phyloP scores from a whole-genome alignment of 2,113 vertebrate genomes.

The Tinamus guttatus region DNA sequence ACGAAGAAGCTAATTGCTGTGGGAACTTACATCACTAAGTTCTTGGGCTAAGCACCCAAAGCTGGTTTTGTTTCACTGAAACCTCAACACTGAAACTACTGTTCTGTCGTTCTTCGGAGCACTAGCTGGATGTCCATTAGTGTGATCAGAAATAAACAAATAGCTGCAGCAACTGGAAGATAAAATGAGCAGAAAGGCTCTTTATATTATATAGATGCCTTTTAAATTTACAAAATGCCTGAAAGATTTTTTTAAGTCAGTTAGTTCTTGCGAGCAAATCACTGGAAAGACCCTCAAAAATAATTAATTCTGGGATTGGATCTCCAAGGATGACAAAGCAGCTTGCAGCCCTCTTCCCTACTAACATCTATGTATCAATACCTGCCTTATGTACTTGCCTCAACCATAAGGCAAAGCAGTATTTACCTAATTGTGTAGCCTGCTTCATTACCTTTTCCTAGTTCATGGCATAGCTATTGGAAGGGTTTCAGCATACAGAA shows the following conservation, averaged over 20 bases:
- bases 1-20: conserved; percentile 58
- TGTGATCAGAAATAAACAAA: conserved; percentile 14
- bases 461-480: not conserved
- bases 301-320: not conserved
- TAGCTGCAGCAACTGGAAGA: conserved; percentile 13
- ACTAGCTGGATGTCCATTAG: not conserved
- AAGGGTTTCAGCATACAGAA: not conserved
- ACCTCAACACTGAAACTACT: conserved; percentile 49
- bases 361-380: accelerated
- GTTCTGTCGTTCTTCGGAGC: conserved; percentile 13
- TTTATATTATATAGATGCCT: not conserved
- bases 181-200: conserved; percentile 2
- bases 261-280: not conserved
- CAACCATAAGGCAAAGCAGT: not conserved
- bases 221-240: conserved; percentile 33
- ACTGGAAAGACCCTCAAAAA: not conserved
- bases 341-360: not conserved
- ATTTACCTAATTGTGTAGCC: not conserved
- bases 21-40: conserved; percentile 52
- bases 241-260: not conserved
- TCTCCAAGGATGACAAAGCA: not conserved
- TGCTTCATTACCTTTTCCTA: not conserved
- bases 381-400: not conserved
- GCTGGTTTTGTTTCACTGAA: conserved; percentile 62
- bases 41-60: conserved; percentile 41